Evolutionary conservation across 2,113 vertebrate species (phyloP).

Genomic region (Numenius arquata): DNA sequence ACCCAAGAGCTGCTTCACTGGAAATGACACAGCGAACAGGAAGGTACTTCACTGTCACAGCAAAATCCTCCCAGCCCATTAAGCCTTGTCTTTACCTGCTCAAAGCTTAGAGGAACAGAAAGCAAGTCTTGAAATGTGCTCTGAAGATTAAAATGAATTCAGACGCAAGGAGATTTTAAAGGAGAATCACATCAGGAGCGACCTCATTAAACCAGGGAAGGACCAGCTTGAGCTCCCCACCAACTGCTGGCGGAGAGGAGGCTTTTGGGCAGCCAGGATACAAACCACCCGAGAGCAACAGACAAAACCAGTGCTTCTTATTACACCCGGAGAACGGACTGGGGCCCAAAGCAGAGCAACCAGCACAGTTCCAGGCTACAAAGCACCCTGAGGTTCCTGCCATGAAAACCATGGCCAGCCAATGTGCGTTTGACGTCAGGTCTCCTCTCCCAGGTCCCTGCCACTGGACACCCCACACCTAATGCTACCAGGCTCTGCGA

Average conservation of each 20-base stretch:
- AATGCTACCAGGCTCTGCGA: background rate
- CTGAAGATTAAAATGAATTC: background rate
- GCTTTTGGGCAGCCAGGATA: background rate
- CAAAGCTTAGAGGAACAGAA: background rate
- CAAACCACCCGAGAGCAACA: background rate
- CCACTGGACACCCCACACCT: background rate
- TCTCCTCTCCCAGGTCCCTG: background rate
- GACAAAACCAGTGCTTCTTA: background rate
- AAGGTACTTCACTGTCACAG: background rate
- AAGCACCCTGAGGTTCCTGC: background rate
- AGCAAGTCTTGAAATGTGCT: background rate
- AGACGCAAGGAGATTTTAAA: background rate
- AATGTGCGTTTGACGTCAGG: background rate
- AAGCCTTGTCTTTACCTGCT: background rate
- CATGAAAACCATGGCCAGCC: background rate
- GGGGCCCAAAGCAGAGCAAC: no score
- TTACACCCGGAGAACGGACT: accelerated
- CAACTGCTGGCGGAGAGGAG: background rate
- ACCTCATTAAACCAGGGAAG: background rate
- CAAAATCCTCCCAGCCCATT: background rate
- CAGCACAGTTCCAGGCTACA: background rate
- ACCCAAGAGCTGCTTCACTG: background rate
- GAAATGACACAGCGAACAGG: background rate
- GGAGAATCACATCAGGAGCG: background rate
- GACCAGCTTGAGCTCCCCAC: background rate